Percentiles rank a stretch among this genome's conserved stretches.
phyloP scores from a whole-genome alignment of 2,888 invertebrate genomes.

The Venusia cambrica region DNA sequence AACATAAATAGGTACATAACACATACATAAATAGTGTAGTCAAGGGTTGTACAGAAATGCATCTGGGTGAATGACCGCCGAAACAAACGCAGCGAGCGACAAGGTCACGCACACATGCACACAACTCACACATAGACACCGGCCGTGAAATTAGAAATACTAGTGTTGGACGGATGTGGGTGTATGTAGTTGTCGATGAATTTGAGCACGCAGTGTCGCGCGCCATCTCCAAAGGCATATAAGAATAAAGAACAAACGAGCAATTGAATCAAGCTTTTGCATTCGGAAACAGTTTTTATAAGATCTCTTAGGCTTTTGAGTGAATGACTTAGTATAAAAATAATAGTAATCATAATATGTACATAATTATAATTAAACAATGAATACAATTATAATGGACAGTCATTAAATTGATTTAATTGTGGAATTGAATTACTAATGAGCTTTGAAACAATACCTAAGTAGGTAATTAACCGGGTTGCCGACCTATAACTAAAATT shows the following conservation, averaged over 20 bases:
- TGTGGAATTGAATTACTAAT: constrained; percentile 6
- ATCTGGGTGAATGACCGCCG: constrained; percentile 73
- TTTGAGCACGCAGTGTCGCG: constrained; percentile 2
- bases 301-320: no score
- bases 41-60: constrained; percentile 70
- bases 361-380: no score
- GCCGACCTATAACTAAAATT: constrained; percentile 23
- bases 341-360: no score
- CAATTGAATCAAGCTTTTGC: no score
- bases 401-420: constrained; percentile 1
- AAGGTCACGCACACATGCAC: constrained; percentile 74
- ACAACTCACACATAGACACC: constrained; percentile 52
- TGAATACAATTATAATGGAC: neutral
- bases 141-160: constrained; percentile 77
- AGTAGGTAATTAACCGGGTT: constrained; percentile 22
- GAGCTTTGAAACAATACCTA: constrained; percentile 19
- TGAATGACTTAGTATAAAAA: no score
- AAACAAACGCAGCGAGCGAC: constrained; percentile 66
- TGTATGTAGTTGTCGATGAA: constrained; percentile 32
- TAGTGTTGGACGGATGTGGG: constrained; percentile 49
- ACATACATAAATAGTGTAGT: constrained; percentile 31
- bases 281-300: no score
- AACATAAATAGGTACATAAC: constrained; percentile 16
- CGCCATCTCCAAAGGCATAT: neutral
- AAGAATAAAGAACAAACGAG: neutral